Percentiles rank a stretch among this genome's conserved stretches.
Evolutionary conservation across 2,888 invertebrate species (phyloP).

Genomic region (Hipparchia sbordonii): DNA sequence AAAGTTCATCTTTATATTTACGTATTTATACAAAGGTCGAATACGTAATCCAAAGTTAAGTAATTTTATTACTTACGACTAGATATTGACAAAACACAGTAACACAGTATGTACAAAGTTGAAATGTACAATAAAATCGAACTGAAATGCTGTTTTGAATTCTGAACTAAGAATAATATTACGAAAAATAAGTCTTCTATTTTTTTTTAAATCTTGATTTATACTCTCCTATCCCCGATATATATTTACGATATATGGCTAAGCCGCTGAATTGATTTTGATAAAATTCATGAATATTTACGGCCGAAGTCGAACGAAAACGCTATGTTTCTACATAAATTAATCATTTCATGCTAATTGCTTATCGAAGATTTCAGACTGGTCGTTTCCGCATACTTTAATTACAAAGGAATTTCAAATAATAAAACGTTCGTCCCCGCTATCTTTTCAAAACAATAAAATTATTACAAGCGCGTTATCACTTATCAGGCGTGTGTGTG

Average conservation of each 20-base stretch:
- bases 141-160: no score
- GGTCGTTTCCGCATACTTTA: constrained; percentile 8
- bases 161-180: no score
- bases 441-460: constrained; percentile 42
- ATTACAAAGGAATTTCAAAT: constrained; percentile 9
- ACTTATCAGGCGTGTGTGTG: constrained; percentile 59
- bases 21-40: constrained; percentile 9
- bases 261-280: no score
- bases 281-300: no score
- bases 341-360: background rate
- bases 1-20: constrained; percentile 5
- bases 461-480: constrained; percentile 36
- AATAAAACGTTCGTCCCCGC: constrained; percentile 20
- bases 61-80: constrained; percentile 16
- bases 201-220: no score
- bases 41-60: constrained; percentile 14
- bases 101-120: constrained; percentile 3
- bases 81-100: background rate
- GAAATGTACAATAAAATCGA: background rate
- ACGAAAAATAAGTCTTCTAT: no score
- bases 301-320: no score
- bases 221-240: no score
- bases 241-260: no score
- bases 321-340: no score
- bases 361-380: background rate